phyloP scores from a whole-genome alignment of 1,140 invertebrate genomes.

The silkworm (Bombyx mori) region DNA sequence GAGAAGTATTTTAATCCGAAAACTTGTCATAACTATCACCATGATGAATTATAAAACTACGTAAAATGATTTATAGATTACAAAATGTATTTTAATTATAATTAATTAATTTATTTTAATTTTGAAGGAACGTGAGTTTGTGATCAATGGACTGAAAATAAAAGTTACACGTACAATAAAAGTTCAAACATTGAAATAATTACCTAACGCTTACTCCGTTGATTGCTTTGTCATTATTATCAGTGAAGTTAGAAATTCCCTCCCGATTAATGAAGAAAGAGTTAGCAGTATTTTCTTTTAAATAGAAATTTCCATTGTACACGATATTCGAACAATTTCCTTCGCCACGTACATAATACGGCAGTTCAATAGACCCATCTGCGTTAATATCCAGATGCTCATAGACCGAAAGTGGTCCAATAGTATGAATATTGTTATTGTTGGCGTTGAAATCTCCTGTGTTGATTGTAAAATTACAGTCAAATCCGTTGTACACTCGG shows the following conservation, averaged over 20 bases:
- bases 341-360: conserved; percentile 38
- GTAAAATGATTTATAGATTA: too few species aligned
- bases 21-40: conserved; percentile 20
- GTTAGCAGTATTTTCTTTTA: conserved; percentile 52
- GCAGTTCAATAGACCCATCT: conserved; percentile 29
- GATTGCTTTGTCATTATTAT: conserved; percentile 56
- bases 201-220: conserved; percentile 51
- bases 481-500: conserved; percentile 52
- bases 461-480: conserved; percentile 49
- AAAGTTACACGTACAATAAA: not conserved
- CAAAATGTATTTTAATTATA: too few species aligned
- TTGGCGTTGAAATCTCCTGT: conserved; percentile 11
- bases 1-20: conserved; percentile 29
- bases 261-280: conserved; percentile 61
- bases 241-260: conserved; percentile 39
- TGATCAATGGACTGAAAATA: too few species aligned
- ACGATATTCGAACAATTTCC: conserved; percentile 27
- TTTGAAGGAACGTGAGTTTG: too few species aligned
- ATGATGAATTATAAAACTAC: conserved; percentile 23
- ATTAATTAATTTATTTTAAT: too few species aligned
- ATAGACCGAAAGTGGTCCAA: conserved; percentile 37
- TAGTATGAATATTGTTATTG: conserved; percentile 7
- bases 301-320: conserved; percentile 28
- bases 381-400: conserved; percentile 44
- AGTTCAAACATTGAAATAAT: conserved; percentile 2